phyloP scores from a whole-genome alignment of 1,140 invertebrate genomes.

The Cydia strobilella region DNA sequence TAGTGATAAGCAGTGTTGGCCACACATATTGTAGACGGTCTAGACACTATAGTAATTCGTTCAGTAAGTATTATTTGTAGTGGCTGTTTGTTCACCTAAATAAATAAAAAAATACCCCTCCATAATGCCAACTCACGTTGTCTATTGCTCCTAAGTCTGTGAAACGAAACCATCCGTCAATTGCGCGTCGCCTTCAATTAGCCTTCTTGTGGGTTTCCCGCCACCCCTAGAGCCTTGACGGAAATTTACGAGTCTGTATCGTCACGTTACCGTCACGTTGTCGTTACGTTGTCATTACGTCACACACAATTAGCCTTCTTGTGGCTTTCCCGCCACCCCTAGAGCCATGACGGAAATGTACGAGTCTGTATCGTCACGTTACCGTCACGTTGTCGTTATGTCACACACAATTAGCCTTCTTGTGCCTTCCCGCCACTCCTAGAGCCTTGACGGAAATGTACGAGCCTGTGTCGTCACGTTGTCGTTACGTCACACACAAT shows the following conservation, averaged over 20 bases:
- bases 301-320: neutral
- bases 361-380: neutral
- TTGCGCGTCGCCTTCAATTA: constrained; percentile 1
- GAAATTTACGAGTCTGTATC: neutral
- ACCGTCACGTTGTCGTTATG: neutral
- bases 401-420: neutral
- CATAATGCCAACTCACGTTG: neutral
- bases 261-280: neutral
- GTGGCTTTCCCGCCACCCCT: neutral
- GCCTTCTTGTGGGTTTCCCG: neutral
- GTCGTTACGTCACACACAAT: no score
- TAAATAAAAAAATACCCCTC: no score
- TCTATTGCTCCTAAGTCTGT: neutral
- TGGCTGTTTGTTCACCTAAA: no score
- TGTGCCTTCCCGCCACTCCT: neutral
- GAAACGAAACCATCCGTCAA: neutral
- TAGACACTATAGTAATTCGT: no score
- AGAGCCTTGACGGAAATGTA: no score
- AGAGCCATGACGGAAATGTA: no score
- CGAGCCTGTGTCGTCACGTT: no score
- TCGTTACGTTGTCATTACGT: neutral
- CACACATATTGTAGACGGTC: no score
- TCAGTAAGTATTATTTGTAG: no score
- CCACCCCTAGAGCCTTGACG: neutral
- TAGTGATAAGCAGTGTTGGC: no score